Evolutionary conservation across 2,888 invertebrate genomes (phyloP).

Genomic region (Junonia oenone): DNA sequence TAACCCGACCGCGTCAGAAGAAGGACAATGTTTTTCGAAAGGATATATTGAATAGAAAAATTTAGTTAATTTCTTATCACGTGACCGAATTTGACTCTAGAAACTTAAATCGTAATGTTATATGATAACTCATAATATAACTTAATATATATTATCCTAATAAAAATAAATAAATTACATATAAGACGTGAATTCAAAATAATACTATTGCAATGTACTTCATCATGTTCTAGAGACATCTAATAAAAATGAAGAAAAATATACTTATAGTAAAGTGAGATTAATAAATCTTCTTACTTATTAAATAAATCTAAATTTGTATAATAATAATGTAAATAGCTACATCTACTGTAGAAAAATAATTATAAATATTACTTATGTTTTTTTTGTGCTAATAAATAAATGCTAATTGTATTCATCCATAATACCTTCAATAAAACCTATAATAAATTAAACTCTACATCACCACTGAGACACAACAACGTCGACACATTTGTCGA

Average conservation of each 20-base stretch:
- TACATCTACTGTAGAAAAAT: neutral
- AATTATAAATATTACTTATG: neutral
- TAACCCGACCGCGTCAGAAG: too few relatives aligned
- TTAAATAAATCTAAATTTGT: neutral
- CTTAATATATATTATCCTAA: too few relatives aligned
- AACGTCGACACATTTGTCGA: neutral
- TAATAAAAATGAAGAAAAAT: neutral
- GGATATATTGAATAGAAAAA: too few relatives aligned
- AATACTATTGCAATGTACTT: neutral
- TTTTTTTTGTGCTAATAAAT: neutral
- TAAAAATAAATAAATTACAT: too few relatives aligned
- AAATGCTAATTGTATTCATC: neutral
- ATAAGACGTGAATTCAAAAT: too few relatives aligned
- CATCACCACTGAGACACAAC: neutral
- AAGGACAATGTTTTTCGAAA: too few relatives aligned
- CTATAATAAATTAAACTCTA: neutral
- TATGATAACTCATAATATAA: too few relatives aligned
- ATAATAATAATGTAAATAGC: neutral
- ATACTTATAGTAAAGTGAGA: neutral
- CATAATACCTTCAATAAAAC: neutral
- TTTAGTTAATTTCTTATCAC: too few relatives aligned
- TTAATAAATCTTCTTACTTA: neutral
- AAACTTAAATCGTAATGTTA: too few relatives aligned
- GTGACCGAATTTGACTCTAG: too few relatives aligned
- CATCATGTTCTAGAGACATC: neutral